Evolutionary conservation across 2,113 vertebrate genomes (phyloP).

Genomic region (Phaethon lepturus): DNA sequence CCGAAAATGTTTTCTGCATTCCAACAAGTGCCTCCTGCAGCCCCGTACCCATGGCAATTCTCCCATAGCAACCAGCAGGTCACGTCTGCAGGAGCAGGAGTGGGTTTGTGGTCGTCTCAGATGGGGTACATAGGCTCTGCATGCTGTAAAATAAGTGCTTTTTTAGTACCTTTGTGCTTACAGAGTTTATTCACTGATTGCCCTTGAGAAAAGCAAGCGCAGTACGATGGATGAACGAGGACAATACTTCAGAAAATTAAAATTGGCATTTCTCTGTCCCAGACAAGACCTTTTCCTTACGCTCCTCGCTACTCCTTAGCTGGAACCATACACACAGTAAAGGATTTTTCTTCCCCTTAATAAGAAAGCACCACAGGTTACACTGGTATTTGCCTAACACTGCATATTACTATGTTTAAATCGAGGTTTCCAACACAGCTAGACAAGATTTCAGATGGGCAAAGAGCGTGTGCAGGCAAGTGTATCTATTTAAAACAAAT

Average conservation of each 20-base stretch:
- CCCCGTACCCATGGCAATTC: not conserved
- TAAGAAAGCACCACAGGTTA: not conserved
- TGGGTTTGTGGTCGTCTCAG: not conserved
- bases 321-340: accelerated
- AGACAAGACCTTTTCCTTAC: not conserved
- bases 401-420: not conserved
- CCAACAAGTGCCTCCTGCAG: not conserved
- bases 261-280: not conserved
- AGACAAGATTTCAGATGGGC: constrained; percentile 38
- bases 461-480: constrained; percentile 51
- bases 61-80: not conserved
- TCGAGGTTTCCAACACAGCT: not conserved
- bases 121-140: not conserved
- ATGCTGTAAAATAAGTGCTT: not conserved
- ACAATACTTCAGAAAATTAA: not conserved
- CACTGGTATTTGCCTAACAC: not conserved
- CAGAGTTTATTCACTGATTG: not conserved
- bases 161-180: not conserved
- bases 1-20: not conserved
- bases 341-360: not conserved
- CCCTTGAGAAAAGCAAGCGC: not conserved
- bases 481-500: constrained; percentile 45
- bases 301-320: not conserved
- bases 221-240: not conserved
- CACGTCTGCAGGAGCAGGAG: not conserved